Evolutionary conservation across 1,140 invertebrate species (phyloP).

Genomic region (Matsumurasca onukii): DNA sequence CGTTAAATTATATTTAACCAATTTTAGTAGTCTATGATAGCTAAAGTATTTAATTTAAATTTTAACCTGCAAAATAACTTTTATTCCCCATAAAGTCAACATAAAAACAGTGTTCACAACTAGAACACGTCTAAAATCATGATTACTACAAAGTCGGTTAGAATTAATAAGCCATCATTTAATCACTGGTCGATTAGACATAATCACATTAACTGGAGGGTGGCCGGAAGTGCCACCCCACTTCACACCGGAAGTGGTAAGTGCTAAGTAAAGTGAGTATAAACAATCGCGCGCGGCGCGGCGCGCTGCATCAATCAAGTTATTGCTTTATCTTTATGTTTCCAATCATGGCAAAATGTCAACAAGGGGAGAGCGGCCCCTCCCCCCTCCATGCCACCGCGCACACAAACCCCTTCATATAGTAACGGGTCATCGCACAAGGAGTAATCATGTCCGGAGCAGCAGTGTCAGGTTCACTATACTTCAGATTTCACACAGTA

Average conservation of each 20-base stretch:
- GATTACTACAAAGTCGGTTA: too few relatives aligned
- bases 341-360: conserved; percentile 20
- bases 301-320: conserved; percentile 18
- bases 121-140: too few relatives aligned
- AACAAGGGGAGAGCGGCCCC: neutral
- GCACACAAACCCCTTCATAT: neutral
- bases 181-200: too few relatives aligned
- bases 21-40: too few relatives aligned
- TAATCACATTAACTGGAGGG: neutral
- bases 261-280: neutral
- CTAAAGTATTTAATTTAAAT: too few relatives aligned
- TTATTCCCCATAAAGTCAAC: too few relatives aligned
- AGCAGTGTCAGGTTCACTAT: neutral
- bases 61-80: too few relatives aligned
- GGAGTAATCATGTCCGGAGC: neutral
- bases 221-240: neutral
- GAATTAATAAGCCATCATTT: too few relatives aligned
- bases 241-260: conserved; percentile 16
- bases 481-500: neutral
- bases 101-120: too few relatives aligned
- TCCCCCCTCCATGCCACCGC: neutral
- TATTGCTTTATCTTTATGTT: conserved; percentile 25
- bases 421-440: neutral
- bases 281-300: neutral
- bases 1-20: too few relatives aligned